Evolutionary conservation across 2,113 vertebrate species (phyloP).

Genomic region (Trichechus manatus): DNA sequence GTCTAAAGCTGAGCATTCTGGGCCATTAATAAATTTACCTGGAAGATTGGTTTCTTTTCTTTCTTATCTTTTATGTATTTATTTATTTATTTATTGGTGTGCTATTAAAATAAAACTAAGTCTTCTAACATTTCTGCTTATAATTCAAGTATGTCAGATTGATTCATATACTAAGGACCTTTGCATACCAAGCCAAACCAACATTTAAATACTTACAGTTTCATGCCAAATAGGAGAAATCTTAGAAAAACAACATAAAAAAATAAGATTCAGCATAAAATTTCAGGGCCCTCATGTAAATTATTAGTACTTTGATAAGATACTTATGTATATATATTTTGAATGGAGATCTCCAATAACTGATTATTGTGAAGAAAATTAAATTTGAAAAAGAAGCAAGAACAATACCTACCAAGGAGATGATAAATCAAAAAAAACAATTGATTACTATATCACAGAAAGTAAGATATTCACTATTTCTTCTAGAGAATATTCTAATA

Average conservation of each 20-base stretch:
- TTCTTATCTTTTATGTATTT: not conserved
- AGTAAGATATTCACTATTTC: not conserved
- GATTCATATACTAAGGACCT: not conserved
- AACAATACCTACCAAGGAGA: not conserved
- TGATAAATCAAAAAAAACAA: not conserved
- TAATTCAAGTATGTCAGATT: not conserved
- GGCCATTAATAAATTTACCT: not conserved
- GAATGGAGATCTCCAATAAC: not conserved
- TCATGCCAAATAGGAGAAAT: not conserved
- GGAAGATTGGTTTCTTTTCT: not conserved
- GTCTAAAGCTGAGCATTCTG: not conserved
- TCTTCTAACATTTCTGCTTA: not conserved
- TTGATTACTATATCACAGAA: not conserved
- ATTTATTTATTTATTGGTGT: not conserved
- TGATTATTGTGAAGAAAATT: not conserved
- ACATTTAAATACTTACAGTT: not conserved
- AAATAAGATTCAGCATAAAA: not conserved
- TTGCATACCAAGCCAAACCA: not conserved
- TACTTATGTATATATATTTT: not conserved
- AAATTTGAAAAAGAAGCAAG: not conserved
- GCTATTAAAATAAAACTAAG: not conserved
- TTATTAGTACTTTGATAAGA: not conserved
- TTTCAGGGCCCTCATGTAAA: not conserved
- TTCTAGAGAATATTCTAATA: not conserved
- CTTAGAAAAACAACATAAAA: not conserved